Base-by-base conservation (phyloP, 2,797 vertebrate genomes). In the Selene dorsalis region DNA sequence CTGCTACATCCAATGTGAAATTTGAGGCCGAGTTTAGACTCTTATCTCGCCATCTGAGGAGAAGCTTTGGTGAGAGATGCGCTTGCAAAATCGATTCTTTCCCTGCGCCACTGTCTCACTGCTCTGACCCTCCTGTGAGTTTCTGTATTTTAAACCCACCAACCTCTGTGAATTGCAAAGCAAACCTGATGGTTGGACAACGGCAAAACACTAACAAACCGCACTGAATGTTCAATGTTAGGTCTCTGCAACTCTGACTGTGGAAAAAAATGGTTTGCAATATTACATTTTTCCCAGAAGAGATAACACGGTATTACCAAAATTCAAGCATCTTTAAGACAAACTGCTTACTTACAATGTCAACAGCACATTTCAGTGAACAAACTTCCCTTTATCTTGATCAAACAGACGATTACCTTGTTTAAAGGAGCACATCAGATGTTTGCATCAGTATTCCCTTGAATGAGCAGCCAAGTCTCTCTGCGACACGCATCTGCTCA, bases 381-480 rank as follows among this genome's bases (percentile, higher is more conserved):
- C 63, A 78, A 75, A 86, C 57, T 22, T 39, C 47, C 74, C 18
- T 0, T 3, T 39, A 45, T 66, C 43, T 18, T 16, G 24, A 86
- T 66, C 55, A 75, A 82, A 75, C 52, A 73, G 43, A 59, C 2
- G 13, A 79, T 91, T 84, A 87, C 77, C 86, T 92, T 75, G 69
- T 84, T 85, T 74, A 48, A 69, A 73, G 66, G 73, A 73, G 65
- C 13, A 43, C 53, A 52, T 64, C 62, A 16, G 69, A 68, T 56
- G 73, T 71, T 73, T 73, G 65, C 75, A 45, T 84, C 58, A 63
- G 61, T 80, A 73, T 79, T 88, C 71, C 84, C 62, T 85, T 52
- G 62, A 87, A 77, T 35, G 79, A 79, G 12, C 64, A 81, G 75
- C 73, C 60, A 63, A 53, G 62, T 71, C 43, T 64, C 61, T 47